phyloP scores from a whole-genome alignment of 2,888 invertebrate species.

The Autographa pulchrina region DNA sequence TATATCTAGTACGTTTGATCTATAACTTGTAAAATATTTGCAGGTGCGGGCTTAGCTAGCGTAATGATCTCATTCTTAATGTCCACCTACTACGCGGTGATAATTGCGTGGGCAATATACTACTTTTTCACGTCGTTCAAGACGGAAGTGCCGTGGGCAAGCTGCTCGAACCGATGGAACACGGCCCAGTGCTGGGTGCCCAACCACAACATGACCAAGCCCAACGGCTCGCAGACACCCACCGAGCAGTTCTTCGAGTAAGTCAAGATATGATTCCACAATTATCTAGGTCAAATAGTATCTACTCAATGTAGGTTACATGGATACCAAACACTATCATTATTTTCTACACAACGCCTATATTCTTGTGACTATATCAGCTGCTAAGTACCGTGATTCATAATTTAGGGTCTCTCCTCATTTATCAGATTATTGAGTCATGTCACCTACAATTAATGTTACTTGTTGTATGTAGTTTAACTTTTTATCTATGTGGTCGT shows the following conservation, averaged over 20 bases:
- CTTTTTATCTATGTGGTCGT: constrained; percentile 29
- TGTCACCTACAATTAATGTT: background rate
- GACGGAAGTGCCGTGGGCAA: constrained; percentile 96
- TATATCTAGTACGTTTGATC: background rate
- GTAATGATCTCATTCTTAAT: constrained; percentile 98
- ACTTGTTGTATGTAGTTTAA: constrained; percentile 5
- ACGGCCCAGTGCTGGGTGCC: constrained; percentile 95
- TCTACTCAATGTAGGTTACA: background rate
- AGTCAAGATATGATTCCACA: constrained; percentile 69
- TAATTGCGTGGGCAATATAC: constrained; percentile 98
- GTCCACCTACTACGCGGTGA: constrained; percentile 98
- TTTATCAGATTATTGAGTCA: constrained; percentile 1
- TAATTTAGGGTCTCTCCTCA: background rate
- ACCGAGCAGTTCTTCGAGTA: constrained; percentile 98
- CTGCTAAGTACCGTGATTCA: background rate
- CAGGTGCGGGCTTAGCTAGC: constrained; percentile 97
- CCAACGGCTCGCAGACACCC: constrained; percentile 94
- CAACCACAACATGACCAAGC: constrained; percentile 91
- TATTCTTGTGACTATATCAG: background rate
- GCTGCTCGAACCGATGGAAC: constrained; percentile 96
- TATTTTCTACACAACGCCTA: background rate
- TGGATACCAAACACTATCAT: background rate
- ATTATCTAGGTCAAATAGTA: background rate
- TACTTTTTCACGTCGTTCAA: constrained; percentile 97
- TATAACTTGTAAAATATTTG: constrained; percentile 59